Evolutionary conservation across 2,797 vertebrate species (phyloP), one percentile per base, ranked within the genome.

Genomic region (Molossus molossus): DNA sequence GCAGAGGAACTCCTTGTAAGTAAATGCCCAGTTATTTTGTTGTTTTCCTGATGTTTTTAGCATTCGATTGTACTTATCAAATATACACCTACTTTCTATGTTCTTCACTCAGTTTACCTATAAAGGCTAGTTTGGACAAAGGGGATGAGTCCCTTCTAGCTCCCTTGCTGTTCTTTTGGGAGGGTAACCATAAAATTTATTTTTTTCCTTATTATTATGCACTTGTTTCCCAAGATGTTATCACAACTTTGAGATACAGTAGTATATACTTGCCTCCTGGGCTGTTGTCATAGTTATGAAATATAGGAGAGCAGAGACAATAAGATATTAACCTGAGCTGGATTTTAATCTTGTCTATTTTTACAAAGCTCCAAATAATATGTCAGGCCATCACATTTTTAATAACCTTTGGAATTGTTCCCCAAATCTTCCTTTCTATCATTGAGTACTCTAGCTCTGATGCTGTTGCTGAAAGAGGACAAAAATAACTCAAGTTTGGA

Each of bases 1-100:
- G 98, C 97, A 99, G 95, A 97, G 99, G 99, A 94, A 99, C 99
- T 4, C 99, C 99, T 48, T 93, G 99, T 99, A 98, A 99, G 99
- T 99, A 95, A 85, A 97, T n/a, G 13, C 33, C 25, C 27, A 29
- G 50, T 80, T 94, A 33, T 87, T 72, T 76, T 95, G 55, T 87
- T 89, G 27, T 95, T 73, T 96, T 81, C 37, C 13, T 87, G 0
- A 57, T 80, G 53, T 75, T 89, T 88, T 95, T 62, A 90, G 33
- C 62, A 69, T 94, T 69, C 79, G 53, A 4, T 88, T 94, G 48
- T 94, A 72, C 90, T 81, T 90, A 87, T 67, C 57, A 94, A 69
- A 83, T 83, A 76, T 17, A 89, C 0, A 81, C 14, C 10, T 77
- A 48, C 20, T 83, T 7, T 77, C 25, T 29, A 20, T 75, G 23